phyloP scores from a whole-genome alignment of 2,113 vertebrate genomes.

The Setophaga coronata region DNA sequence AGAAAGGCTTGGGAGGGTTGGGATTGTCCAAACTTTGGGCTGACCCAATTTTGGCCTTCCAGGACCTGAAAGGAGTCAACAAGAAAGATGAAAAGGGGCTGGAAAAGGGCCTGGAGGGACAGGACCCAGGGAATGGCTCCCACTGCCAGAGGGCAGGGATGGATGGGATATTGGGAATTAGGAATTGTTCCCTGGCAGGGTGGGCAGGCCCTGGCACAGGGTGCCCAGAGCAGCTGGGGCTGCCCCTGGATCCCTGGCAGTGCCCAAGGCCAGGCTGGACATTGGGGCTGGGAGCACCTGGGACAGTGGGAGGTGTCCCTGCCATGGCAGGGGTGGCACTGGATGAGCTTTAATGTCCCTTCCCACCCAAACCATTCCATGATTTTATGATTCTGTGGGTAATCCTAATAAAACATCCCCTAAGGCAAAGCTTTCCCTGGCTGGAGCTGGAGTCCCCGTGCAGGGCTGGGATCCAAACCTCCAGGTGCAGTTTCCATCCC shows the following conservation, averaged over 20 bases:
- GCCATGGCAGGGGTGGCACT: fast-evolving
- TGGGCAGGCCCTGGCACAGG: background rate
- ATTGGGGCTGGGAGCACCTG: background rate
- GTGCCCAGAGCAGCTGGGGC: background rate
- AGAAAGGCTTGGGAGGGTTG: background rate
- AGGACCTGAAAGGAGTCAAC: background rate
- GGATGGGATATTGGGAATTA: background rate
- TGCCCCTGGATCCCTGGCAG: background rate
- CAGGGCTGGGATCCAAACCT: background rate
- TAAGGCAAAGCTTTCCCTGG: background rate
- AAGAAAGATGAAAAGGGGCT: background rate
- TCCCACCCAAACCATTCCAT: background rate
- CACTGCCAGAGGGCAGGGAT: background rate
- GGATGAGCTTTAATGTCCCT: fast-evolving
- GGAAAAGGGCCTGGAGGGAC: fast-evolving
- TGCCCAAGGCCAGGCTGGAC: background rate
- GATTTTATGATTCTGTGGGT: background rate
- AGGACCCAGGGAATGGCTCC: background rate
- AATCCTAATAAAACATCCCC: background rate
- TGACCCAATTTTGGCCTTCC: background rate
- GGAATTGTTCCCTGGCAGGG: background rate
- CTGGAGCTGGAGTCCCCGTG: background rate
- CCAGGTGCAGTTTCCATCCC: background rate
- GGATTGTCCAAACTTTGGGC: background rate
- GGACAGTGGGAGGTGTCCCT: background rate